These are phyloP conservation scores for Athalia cordata DNA, from an alignment of 2,888 invertebrate genomes.

Conservation along the genomic window DNA sequence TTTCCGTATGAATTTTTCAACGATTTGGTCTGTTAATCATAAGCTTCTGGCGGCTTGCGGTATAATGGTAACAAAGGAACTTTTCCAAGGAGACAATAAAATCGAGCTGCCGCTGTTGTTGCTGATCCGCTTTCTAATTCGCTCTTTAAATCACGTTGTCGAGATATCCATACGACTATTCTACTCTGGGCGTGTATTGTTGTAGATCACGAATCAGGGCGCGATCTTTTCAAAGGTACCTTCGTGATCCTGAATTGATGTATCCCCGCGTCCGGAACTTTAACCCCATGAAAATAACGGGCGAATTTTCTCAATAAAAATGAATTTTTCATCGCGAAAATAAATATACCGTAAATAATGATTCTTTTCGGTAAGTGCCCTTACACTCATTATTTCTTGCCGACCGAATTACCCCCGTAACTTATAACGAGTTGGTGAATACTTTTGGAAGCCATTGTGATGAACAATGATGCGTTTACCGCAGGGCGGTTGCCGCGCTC, in stretches of 20 bases:
- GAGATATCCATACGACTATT: neutral
- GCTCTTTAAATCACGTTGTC: slow-evolving; percentile 12
- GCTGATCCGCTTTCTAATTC: slow-evolving; percentile 21
- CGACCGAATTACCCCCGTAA: no score
- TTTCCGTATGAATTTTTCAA: neutral
- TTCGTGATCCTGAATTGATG: no score
- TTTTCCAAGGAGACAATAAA: slow-evolving; percentile 17
- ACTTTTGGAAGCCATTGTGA: no score
- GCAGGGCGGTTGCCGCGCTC: neutral
- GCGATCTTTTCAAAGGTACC: no score
- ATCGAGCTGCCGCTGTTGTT: neutral
- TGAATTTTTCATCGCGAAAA: no score
- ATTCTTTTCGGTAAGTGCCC: no score
- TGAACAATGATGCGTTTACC: neutral
- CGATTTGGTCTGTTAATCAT: neutral
- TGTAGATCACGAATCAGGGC: slow-evolving; percentile 12
- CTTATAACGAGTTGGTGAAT: no score
- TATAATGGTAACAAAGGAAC: slow-evolving; percentile 2
- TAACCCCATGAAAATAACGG: no score
- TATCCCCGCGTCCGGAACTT: no score
- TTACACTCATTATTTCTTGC: no score
- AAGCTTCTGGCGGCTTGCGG: neutral
- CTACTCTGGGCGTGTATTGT: neutral
- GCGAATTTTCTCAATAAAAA: no score
- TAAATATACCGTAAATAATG: no score